phyloP scores from a whole-genome alignment of 2,797 vertebrate species.

The Coreius guichenoti region DNA sequence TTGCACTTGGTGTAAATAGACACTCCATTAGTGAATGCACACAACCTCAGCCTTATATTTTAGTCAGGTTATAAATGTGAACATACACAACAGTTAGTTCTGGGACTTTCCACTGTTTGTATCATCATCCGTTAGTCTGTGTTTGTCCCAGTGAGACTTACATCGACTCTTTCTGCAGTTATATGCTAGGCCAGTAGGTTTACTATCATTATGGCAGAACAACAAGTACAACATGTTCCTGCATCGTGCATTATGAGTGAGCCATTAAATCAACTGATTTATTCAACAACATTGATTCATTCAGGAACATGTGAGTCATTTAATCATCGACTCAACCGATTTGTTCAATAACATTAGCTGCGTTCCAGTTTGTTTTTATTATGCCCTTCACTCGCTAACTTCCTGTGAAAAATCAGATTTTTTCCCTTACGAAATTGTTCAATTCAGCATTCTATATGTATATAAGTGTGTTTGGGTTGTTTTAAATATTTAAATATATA shows the following conservation, averaged over 20 bases:
- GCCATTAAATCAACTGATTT: neutral
- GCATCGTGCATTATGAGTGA: neutral
- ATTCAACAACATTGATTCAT: neutral
- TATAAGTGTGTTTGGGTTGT: too few species aligned
- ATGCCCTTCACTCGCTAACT: too few species aligned
- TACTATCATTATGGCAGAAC: neutral
- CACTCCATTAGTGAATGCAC: too few species aligned
- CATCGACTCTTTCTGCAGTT: neutral
- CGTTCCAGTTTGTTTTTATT: too few species aligned
- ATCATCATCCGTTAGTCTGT: neutral
- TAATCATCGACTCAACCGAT: neutral
- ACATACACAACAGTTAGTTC: constrained; percentile 1
- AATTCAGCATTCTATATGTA: too few species aligned
- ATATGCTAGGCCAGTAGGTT: neutral
- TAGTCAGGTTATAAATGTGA: neutral
- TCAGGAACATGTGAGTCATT: neutral
- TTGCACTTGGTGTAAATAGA: too few species aligned
- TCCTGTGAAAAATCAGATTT: too few species aligned
- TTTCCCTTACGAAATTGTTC: too few species aligned
- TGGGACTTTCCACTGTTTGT: neutral
- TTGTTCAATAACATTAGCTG: too few species aligned
- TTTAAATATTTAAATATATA: too few species aligned
- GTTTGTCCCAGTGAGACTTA: neutral
- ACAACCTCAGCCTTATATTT: neutral
- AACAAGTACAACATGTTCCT: too few species aligned